These are phyloP conservation scores for Lycophotia porphyrea DNA, from an alignment of 2,888 invertebrate species.

Conservation along the genomic window DNA sequence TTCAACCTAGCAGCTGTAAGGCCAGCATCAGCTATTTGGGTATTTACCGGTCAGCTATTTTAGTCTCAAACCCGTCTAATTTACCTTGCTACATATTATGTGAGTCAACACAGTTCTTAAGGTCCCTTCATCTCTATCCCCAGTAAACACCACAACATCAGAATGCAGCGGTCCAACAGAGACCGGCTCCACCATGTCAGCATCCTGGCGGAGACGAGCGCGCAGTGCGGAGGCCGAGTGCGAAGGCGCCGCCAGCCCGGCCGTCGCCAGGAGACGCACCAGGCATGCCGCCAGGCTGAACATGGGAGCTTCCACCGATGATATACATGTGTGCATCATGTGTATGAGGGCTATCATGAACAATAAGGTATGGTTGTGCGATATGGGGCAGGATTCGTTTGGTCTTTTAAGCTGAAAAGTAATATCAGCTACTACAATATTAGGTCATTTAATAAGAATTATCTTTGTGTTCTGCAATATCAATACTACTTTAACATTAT, in stretches of 20 bases:
- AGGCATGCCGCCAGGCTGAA: constrained; percentile 96
- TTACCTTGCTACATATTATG: neutral
- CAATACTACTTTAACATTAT: no score
- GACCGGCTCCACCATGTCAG: constrained; percentile 79
- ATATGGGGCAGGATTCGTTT: no score
- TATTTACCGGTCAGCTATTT: no score
- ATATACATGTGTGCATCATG: constrained; percentile 99
- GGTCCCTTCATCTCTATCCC: neutral
- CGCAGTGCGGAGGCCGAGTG: constrained; percentile 80
- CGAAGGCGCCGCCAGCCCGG: constrained; percentile 81
- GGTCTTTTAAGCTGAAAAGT: no score
- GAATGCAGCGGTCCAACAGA: constrained; percentile 85
- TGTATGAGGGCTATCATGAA: constrained; percentile 99
- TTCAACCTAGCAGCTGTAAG: no score
- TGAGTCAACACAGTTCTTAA: neutral
- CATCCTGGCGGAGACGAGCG: constrained; percentile 83
- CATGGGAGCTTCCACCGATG: constrained; percentile 99
- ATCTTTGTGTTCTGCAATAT: no score
- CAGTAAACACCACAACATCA: constrained; percentile 85
- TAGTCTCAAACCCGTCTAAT: neutral
- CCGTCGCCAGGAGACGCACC: constrained; percentile 91
- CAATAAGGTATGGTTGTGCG: constrained; percentile 93
- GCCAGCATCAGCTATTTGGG: no score
- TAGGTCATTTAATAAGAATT: no score
- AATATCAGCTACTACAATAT: no score